Conservation (phyloP, 1,140 invertebrate genomes). For the Helicoverpa zea region DNA sequence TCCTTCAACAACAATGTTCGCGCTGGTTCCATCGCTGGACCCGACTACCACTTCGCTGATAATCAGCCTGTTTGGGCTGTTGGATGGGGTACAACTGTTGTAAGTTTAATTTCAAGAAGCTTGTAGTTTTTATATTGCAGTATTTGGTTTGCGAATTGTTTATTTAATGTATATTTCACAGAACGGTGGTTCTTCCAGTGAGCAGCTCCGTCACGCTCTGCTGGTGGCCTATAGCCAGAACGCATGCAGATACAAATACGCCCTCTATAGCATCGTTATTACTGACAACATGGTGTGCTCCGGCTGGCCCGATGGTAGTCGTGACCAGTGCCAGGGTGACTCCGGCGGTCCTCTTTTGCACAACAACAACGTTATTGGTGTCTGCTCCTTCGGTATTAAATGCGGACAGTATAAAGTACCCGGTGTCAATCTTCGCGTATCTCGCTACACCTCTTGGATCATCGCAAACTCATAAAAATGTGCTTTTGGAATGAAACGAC, state of each 20-base stretch:
- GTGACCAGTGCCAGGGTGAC: conserved; percentile 85
- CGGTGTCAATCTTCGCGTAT: conserved; percentile 86
- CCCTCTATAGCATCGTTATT: background rate
- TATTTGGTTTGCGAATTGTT: too few species aligned
- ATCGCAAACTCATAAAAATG: too few species aligned
- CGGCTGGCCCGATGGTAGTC: conserved; percentile 69
- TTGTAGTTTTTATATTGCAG: background rate
- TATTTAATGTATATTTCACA: background rate
- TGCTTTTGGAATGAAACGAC: too few species aligned
- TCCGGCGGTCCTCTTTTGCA: conserved; percentile 89
- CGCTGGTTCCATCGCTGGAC: too few species aligned
- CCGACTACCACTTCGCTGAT: conserved; percentile 61
- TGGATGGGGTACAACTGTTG: conserved; percentile 68
- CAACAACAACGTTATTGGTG: conserved; percentile 75
- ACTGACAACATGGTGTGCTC: conserved; percentile 73
- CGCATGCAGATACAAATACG: conserved; percentile 37
- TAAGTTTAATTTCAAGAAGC: conserved; percentile 48
- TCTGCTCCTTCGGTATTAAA: conserved; percentile 78
- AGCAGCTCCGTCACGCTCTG: conserved; percentile 48
- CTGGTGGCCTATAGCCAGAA: conserved; percentile 36
- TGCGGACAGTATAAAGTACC: conserved; percentile 84
- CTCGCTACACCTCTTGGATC: conserved; percentile 72
- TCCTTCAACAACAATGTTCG: conserved; percentile 52
- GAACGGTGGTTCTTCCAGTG: background rate
- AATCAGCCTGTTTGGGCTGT: conserved; percentile 63